A percentile compares a stretch with the other conserved stretches of the same genome.
Conservation (phyloP, 2,113 vertebrate genomes). For the Strix uralensis region DNA sequence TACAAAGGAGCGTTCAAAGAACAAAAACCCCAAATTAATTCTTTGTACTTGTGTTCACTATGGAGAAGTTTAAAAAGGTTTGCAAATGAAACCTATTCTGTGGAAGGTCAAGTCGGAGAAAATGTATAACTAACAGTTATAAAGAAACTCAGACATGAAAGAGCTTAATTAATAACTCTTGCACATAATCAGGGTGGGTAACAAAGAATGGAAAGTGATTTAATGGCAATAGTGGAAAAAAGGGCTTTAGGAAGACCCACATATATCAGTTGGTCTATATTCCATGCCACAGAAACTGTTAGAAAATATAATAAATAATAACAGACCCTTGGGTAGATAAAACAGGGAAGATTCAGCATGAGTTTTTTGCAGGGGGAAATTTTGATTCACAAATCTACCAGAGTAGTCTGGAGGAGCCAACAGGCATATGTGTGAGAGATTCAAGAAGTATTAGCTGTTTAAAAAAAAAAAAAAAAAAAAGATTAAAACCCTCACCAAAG, state of each 20-base stretch:
- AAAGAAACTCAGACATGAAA: constrained; percentile 7
- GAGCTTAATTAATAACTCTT: constrained; percentile 6
- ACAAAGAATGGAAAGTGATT: neutral
- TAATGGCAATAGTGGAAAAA: neutral
- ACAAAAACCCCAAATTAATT: neutral
- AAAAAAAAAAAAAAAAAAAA: neutral
- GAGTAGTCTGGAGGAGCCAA: neutral
- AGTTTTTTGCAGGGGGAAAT: neutral
- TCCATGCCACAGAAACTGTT: neutral
- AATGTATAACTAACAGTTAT: neutral
- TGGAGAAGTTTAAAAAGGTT: neutral
- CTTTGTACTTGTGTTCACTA: neutral
- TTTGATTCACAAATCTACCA: neutral
- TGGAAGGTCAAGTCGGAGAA: constrained; percentile 1
- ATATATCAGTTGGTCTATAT: neutral
- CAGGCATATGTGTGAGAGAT: neutral
- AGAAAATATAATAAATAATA: constrained; percentile 21
- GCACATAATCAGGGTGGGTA: neutral
- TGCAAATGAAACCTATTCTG: neutral
- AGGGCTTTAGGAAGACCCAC: neutral
- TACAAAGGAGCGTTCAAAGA: neutral
- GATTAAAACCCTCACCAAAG: neutral
- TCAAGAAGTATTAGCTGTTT: neutral
- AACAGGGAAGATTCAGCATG: neutral
- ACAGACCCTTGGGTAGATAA: neutral